Conservation (phyloP, 2,113 vertebrate species). For the Alexandromys fortis region DNA sequence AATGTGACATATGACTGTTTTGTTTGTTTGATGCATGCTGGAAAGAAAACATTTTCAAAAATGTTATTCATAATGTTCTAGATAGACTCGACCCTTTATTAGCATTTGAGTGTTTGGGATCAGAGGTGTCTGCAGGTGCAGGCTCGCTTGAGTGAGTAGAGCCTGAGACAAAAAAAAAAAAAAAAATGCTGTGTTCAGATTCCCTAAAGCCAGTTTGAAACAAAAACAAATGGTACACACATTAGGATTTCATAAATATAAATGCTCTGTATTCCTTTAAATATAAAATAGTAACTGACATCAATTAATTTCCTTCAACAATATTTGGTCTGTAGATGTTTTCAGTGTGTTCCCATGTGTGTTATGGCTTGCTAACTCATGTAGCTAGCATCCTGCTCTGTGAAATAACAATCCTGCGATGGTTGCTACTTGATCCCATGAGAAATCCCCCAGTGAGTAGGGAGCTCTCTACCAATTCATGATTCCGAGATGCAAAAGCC, state of each 20-base stretch:
- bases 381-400: not conserved
- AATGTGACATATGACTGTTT: not conserved
- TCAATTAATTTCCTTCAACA: not conserved
- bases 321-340: not conserved
- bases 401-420: not conserved
- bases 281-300: not conserved
- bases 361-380: not conserved
- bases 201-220: not conserved
- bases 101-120: not conserved
- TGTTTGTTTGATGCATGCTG: not conserved
- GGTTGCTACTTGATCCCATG: not conserved
- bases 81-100: not conserved
- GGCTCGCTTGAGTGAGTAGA: not conserved
- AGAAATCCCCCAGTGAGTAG: not conserved
- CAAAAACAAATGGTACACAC: not conserved
- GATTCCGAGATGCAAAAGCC: not conserved
- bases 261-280: not conserved
- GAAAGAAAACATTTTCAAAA: slow-evolving; percentile 7
- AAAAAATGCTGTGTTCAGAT: not conserved
- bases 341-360: not conserved
- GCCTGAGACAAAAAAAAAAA: not conserved
- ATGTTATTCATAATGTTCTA: not conserved
- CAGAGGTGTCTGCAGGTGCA: not conserved
- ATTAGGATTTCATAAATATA: not conserved
- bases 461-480: not conserved